A percentile compares a stretch with the other conserved stretches of the same genome.
phyloP scores from a whole-genome alignment of 2,888 invertebrate species.

The Cyclophora albipunctata region DNA sequence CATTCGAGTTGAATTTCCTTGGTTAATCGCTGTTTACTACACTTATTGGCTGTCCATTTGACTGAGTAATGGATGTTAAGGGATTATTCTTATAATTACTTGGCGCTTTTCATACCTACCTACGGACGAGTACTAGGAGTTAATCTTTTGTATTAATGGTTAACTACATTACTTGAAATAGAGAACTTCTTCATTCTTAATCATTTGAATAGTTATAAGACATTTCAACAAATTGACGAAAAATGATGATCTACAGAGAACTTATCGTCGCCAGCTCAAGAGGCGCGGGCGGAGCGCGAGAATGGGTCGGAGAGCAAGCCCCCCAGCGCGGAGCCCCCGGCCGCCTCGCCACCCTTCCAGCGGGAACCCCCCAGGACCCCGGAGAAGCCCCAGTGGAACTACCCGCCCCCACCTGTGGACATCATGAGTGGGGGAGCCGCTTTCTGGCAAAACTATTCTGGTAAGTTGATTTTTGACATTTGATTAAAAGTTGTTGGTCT shows the following conservation, averaged over 20 bases:
- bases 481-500: constrained; percentile 1
- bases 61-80: constrained; percentile 27
- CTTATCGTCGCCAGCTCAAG: constrained; percentile 48
- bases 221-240: too few species aligned
- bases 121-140: too few species aligned
- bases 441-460: constrained; percentile 94
- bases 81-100: constrained; percentile 8
- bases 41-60: constrained; percentile 46
- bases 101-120: neutral
- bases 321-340: constrained; percentile 60
- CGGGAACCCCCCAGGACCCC: constrained; percentile 64
- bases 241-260: constrained; percentile 41
- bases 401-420: constrained; percentile 76
- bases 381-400: constrained; percentile 73
- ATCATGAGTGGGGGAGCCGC: constrained; percentile 90
- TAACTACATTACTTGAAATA: too few species aligned
- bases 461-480: constrained; percentile 64
- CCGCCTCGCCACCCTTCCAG: constrained; percentile 64
- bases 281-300: constrained; percentile 57
- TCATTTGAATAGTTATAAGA: too few species aligned
- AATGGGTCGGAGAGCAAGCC: constrained; percentile 69
- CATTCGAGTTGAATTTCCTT: constrained; percentile 63
- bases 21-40: constrained; percentile 59
- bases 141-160: too few species aligned
- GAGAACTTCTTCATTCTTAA: too few species aligned